phyloP scores from a whole-genome alignment of 2,797 vertebrate genomes.

The Pogonophryne albipinna region DNA sequence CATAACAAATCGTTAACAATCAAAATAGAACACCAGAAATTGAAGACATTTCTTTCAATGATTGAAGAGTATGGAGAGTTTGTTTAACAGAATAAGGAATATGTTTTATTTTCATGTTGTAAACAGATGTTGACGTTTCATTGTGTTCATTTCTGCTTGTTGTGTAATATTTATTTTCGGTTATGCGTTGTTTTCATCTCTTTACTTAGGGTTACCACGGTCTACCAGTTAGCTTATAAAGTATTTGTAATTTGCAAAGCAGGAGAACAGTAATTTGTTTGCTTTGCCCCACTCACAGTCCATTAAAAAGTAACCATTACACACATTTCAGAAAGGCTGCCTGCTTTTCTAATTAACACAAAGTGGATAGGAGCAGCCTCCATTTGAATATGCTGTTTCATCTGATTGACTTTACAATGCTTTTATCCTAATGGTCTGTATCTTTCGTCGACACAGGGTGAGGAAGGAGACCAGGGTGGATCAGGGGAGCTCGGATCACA shows the following conservation, averaged over 20 bases:
- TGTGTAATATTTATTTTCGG: constrained; percentile 14
- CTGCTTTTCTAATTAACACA: constrained; percentile 59
- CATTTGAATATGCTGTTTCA: constrained; percentile 5
- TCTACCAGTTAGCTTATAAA: constrained; percentile 32
- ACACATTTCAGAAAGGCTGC: constrained; percentile 34
- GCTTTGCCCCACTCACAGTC: constrained; percentile 38
- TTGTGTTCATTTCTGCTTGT: background rate
- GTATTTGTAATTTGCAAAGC: constrained; percentile 60
- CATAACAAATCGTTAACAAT: background rate
- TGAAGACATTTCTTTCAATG: constrained; percentile 10
- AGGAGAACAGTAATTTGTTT: constrained; percentile 33
- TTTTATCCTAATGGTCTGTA: constrained; percentile 24
- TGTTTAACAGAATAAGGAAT: background rate
- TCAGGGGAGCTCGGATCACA: constrained; percentile 91
- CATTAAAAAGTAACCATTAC: constrained; percentile 49
- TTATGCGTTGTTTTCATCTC: constrained; percentile 15
- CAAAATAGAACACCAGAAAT: background rate
- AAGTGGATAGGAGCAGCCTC: constrained; percentile 33
- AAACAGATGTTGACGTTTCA: constrained; percentile 1
- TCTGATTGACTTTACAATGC: constrained; percentile 14
- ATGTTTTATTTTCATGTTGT: background rate
- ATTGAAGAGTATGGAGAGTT: constrained; percentile 7
- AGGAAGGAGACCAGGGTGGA: constrained; percentile 94
- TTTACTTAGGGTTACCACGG: constrained; percentile 24
- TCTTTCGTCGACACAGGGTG: constrained; percentile 85